Percentiles rank a stretch among this genome's conserved stretches.
phyloP scores from a whole-genome alignment of 2,888 invertebrate species.

The Elmis aenea region DNA sequence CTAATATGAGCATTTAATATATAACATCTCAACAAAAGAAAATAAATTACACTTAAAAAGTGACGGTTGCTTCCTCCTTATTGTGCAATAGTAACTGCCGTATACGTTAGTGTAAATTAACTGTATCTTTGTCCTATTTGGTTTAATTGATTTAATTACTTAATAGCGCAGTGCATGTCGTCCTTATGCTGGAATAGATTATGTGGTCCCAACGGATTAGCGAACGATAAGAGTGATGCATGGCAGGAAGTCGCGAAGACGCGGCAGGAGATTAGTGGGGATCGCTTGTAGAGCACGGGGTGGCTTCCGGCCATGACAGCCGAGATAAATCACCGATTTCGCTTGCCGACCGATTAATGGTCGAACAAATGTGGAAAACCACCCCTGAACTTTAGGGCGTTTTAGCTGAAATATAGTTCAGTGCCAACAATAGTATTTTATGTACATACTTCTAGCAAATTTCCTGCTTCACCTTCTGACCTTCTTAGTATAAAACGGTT shows the following conservation, averaged over 20 bases:
- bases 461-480: too few species aligned
- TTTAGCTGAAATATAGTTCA: conserved; percentile 5
- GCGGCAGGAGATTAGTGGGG: conserved; percentile 45
- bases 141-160: conserved; percentile 32
- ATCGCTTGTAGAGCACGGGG: conserved; percentile 45
- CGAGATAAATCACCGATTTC: conserved; percentile 43
- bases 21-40: conserved; percentile 24
- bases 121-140: conserved; percentile 18
- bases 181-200: conserved; percentile 29
- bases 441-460: conserved; percentile 10
- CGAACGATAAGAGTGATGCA: conserved; percentile 45
- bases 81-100: too few species aligned
- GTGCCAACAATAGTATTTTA: conserved; percentile 9
- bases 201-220: conserved; percentile 37
- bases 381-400: conserved; percentile 40
- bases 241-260: conserved; percentile 47
- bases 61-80: conserved; percentile 15
- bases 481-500: too few species aligned
- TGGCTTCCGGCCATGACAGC: conserved; percentile 46
- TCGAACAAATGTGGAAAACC: conserved; percentile 47
- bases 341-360: conserved; percentile 43
- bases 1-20: conserved; percentile 26
- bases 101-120: conserved; percentile 11
- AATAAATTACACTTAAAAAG: conserved; percentile 26
- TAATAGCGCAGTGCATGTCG: conserved; percentile 22